phyloP scores from a whole-genome alignment of 2,797 vertebrate species.

The Tangara arthus region DNA sequence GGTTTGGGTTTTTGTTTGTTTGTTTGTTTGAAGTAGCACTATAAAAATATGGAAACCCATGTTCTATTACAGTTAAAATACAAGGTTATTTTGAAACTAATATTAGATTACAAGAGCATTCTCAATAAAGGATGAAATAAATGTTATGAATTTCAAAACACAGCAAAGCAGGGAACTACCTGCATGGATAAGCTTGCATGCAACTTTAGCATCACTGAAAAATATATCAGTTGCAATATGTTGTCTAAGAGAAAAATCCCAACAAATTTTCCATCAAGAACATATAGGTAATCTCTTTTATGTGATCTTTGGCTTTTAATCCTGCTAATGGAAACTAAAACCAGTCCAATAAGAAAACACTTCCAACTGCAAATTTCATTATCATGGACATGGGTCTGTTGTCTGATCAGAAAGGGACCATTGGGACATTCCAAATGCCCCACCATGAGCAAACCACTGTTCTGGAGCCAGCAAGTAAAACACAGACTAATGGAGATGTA shows the following conservation, averaged over 20 bases:
- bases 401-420: background rate
- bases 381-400: fast-evolving
- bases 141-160: background rate
- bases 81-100: background rate
- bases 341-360: background rate
- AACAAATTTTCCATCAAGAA: background rate
- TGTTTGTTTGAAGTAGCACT: background rate
- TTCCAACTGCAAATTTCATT: background rate
- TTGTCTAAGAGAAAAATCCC: background rate
- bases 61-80: background rate
- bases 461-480: background rate
- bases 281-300: background rate
- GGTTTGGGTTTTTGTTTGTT: background rate
- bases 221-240: background rate
- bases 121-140: background rate
- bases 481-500: background rate
- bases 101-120: background rate
- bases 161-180: background rate
- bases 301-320: background rate
- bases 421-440: background rate
- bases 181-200: background rate
- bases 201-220: background rate
- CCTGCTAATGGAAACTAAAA: background rate
- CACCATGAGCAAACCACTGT: background rate
- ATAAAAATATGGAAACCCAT: background rate